Base-by-base conservation (phyloP, 2,113 vertebrate genomes). In the Petrocephalus zakoni region DNA sequence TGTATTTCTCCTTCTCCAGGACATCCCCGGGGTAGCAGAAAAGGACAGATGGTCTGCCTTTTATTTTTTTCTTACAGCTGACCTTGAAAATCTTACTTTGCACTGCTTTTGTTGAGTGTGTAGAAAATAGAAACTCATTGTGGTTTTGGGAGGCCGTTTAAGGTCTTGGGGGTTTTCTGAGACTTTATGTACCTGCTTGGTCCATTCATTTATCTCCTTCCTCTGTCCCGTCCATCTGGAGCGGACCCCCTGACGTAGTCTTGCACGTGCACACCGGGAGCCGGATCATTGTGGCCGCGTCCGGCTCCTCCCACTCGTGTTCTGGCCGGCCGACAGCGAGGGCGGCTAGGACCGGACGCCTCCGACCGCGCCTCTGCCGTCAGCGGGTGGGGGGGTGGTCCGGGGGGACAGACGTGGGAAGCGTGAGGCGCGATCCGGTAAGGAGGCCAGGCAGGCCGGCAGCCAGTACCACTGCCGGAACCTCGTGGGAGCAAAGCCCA, bases 301-400 rank as follows among this genome's bases (percentile, higher is more conserved):
- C 90, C 29, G 47, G 84, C 0, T 90, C 90, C 25, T 94, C 94
- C 49, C 92, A 85, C 53, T 95, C 1, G 90, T 96, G 56, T 94
- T 92, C 64, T 96, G 96, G 96, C 61, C 9, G 1, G n/a, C n/a
- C 61, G 61, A 64, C 61, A 64, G 61, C 61, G n/a, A 64, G 61
- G 47, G 47, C 58, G 86, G 7, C 5, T 91, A 37, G 5, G 88
- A 86, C 22, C 78, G 87, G 84, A 93, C 17, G n/a, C 78, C 64
- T 92, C 91, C 0, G 92, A 94, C 88, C 89, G 17, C 25, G 89
- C 94, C 21, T 93, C 90, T 15, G 87, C 93, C 0, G n/a, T 94
- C 11, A 78, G 34, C 0, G 46, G 94, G 89, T 22, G 22, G 81
- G 49, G 90, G 88, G 25, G n/a, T 47, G 61, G 90, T 90, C 72